Percentiles rank a stretch among this genome's conserved stretches.
These are phyloP conservation scores for Tadarida brasiliensis DNA, from an alignment of 2,797 vertebrate genomes.

Conservation along the genomic window DNA sequence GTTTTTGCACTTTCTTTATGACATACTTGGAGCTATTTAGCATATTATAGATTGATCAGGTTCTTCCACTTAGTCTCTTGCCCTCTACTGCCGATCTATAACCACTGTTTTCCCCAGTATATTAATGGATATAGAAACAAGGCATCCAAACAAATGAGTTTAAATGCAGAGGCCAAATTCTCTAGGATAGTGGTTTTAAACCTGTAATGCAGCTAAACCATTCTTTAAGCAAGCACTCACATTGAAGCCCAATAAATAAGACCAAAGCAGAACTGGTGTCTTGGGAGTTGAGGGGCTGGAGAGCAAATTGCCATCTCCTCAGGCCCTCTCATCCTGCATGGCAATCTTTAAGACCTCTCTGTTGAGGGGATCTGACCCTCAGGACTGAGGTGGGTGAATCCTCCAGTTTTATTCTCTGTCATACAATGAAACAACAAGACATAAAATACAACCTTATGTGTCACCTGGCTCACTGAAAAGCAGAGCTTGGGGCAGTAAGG, in stretches of 20 bases:
- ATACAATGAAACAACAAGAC: not conserved
- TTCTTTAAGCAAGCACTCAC: slow-evolving; percentile 2
- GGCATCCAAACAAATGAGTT: not conserved
- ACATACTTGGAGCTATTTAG: not conserved
- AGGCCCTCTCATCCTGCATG: not conserved
- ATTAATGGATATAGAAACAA: not conserved
- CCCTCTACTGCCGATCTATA: not conserved
- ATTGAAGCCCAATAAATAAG: not conserved
- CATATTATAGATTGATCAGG: not conserved
- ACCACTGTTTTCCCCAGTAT: not conserved
- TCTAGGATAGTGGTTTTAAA: not conserved
- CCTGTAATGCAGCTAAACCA: not conserved
- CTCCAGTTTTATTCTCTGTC: not conserved
- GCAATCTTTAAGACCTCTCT: not conserved
- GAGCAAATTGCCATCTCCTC: not conserved
- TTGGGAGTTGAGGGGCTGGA: not conserved
- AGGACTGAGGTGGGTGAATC: not conserved
- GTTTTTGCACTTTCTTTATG: not conserved
- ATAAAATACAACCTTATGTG: not conserved
- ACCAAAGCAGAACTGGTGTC: not conserved
- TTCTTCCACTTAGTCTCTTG: not conserved
- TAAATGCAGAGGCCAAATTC: slow-evolving; percentile 3
- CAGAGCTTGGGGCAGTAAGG: not conserved
- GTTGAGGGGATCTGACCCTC: not conserved
- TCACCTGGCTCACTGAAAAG: not conserved